A percentile compares a stretch with the other conserved stretches of the same genome.
These are phyloP conservation scores for Bradypodion pumilum DNA, from an alignment of 2,797 vertebrate species.

Conservation along the genomic window DNA sequence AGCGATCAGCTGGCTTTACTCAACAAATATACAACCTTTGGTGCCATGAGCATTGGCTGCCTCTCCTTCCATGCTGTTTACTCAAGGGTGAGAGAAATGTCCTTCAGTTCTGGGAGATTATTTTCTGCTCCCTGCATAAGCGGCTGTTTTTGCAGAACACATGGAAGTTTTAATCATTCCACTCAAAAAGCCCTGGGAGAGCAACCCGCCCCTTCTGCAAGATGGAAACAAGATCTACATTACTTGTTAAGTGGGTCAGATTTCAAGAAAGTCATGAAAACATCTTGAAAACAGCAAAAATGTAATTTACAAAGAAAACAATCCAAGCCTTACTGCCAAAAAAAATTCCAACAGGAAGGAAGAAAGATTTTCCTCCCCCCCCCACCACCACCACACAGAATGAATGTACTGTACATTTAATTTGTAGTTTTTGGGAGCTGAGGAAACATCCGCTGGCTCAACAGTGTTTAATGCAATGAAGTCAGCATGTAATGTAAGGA, in stretches of 20 bases:
- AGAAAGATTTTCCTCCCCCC: conserved; percentile 76
- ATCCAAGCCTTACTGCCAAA: conserved; percentile 82
- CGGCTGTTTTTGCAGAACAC: conserved; percentile 74
- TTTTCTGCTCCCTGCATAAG: conserved; percentile 54
- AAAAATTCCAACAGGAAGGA: conserved; percentile 83
- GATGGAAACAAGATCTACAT: conserved; percentile 82
- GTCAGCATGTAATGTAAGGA: conserved; percentile 43
- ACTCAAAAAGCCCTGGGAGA: conserved; percentile 78
- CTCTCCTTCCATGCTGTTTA: conserved; percentile 52
- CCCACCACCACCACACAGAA: conserved; percentile 69
- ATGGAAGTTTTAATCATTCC: conserved; percentile 80
- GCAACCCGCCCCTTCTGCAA: conserved; percentile 63
- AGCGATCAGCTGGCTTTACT: conserved; percentile 39
- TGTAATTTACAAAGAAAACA: conserved; percentile 84
- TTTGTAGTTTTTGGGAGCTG: conserved; percentile 74
- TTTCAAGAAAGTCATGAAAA: conserved; percentile 83
- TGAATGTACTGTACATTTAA: conserved; percentile 75
- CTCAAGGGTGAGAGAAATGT: conserved; percentile 65
- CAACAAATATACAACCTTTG: conserved; percentile 48
- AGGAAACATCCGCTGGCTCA: conserved; percentile 73
- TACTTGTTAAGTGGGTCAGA: conserved; percentile 81
- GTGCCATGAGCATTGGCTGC: conserved; percentile 49
- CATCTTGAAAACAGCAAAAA: conserved; percentile 85
- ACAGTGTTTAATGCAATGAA: conserved; percentile 48
- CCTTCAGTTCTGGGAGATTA: conserved; percentile 65